Base-by-base conservation (phyloP, 2,797 vertebrate species). In the Darevskia mixta region DNA sequence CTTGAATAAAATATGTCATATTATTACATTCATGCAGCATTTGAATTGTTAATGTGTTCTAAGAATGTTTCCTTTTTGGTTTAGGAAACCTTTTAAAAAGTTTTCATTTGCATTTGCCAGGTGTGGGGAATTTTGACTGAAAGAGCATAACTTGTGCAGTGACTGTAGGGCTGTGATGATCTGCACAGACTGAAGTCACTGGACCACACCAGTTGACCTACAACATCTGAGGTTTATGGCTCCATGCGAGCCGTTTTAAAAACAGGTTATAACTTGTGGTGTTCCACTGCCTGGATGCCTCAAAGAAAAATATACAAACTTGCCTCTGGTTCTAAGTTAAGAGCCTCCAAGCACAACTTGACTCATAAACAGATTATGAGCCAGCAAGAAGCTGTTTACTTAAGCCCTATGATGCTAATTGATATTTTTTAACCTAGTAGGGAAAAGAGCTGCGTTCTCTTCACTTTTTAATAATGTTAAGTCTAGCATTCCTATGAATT, bases 281-380 rank as follows among this genome's bases (percentile, higher is more conserved):
- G 67, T 86, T 86, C 87, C 61, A 82, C 75, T 88, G 61, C 83
- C 86, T 92, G 49, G 55, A 91, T 90, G 45, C 20, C 88, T 90
- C 79, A 83, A 76, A 80, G 82, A 0, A 0, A 83, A 83, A 49
- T 72, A 79, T 66, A 83, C 20, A 67, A 38, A 64, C n/a, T 45
- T 83, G 43, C 55, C 41, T 79, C 66, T 79, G 85, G 35, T 64
- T 90, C 73, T 72, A 84, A 89, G 72, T 82, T 86, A 86, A 86
- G 35, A 43, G 8, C 13, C 49, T 89, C 64, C 85, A 89, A 83
- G 55, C n/a, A 79, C 73, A 61, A 43, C 45, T 86, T 86, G 32
- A 83, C 49, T 83, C 75, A 81, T 23, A 82, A 86, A 82, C 38
- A 78, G 79, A 38, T 86, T 81, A 81, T n/a, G 41, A 75, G 79